Conservation (phyloP, 2,113 vertebrate species). For the Pangasianodon gigas region DNA sequence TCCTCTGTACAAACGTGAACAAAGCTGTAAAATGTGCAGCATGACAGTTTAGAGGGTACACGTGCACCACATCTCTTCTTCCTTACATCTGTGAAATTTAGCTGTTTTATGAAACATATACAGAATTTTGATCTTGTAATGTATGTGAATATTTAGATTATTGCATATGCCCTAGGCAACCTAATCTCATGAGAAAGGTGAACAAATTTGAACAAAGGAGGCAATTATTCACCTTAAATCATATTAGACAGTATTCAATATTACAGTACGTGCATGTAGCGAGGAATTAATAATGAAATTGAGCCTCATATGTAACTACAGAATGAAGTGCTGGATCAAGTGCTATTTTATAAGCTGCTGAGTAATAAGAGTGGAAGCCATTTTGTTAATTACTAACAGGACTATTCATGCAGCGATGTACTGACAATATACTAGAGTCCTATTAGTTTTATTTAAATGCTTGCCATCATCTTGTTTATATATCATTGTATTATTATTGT, state of each 20-base stretch:
- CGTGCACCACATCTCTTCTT: neutral
- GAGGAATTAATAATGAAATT: neutral
- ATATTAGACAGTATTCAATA: neutral
- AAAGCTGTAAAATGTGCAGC: neutral
- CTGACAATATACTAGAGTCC: neutral
- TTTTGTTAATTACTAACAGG: neutral
- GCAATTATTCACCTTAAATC: neutral
- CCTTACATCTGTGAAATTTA: neutral
- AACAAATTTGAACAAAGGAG: neutral
- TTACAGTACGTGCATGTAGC: neutral
- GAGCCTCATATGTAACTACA: neutral
- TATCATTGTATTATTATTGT: neutral
- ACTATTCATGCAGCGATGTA: neutral
- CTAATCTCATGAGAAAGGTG: neutral
- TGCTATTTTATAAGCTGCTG: neutral
- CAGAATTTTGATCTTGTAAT: neutral
- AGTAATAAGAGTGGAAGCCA: neutral
- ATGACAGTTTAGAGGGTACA: neutral
- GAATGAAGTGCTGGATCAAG: neutral
- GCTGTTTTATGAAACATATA: neutral
- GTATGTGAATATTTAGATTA: neutral
- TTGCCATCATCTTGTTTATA: no score
- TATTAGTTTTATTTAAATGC: no score
- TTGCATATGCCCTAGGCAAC: neutral
- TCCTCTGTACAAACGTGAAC: neutral